Conservation (phyloP, 2,888 invertebrate species). For the Nemoura dubitans region DNA sequence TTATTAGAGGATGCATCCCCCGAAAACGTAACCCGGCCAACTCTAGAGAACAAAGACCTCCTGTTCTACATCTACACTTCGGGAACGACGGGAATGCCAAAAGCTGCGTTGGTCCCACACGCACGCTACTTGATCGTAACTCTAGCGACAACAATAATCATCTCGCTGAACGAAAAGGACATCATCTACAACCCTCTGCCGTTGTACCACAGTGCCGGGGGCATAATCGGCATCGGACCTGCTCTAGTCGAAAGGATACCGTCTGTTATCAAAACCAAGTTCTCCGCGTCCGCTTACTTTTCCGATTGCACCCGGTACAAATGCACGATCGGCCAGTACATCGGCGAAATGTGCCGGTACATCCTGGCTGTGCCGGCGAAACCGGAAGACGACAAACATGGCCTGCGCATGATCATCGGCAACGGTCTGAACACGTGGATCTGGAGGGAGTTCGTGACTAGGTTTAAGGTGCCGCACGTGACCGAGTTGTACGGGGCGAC, state of each 20-base stretch:
- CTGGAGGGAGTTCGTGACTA: slow-evolving; percentile 87
- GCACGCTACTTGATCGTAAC: slow-evolving; percentile 76
- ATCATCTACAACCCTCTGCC: slow-evolving; percentile 91
- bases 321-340: slow-evolving; percentile 79
- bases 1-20: slow-evolving; percentile 17
- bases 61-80: slow-evolving; percentile 93
- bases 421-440: slow-evolving; percentile 94
- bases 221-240: slow-evolving; percentile 84
- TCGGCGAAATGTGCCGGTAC: slow-evolving; percentile 91
- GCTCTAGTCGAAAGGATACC: slow-evolving; percentile 79
- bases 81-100: slow-evolving; percentile 96
- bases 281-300: slow-evolving; percentile 96
- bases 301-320: slow-evolving; percentile 85
- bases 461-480: slow-evolving; percentile 80
- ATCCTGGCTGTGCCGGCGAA: slow-evolving; percentile 75
- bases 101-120: slow-evolving; percentile 93
- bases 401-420: slow-evolving; percentile 86
- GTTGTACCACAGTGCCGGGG: slow-evolving; percentile 94
- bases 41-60: slow-evolving; percentile 67
- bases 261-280: slow-evolving; percentile 85
- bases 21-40: not conserved
- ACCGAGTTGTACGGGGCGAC: slow-evolving; percentile 97
- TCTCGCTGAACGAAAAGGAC: slow-evolving; percentile 74
- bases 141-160: slow-evolving; percentile 73
- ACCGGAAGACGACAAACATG: slow-evolving; percentile 72